These are phyloP conservation scores for Thunnus thynnus DNA, from an alignment of 2,113 vertebrate genomes.

Conservation along the genomic window DNA sequence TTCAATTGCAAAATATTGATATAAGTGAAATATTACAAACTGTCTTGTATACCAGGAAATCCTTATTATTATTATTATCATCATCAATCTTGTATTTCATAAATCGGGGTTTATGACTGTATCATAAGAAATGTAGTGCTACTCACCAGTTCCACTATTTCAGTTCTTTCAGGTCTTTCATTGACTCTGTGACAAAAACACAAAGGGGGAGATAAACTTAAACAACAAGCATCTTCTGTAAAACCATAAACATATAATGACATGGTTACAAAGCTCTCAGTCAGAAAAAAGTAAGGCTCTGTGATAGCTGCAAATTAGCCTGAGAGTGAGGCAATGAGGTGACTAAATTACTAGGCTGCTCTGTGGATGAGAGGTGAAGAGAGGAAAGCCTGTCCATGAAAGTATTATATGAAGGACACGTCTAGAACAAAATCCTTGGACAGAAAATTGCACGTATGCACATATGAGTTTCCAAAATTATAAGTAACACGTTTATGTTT, in stretches of 20 bases:
- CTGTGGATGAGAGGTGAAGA: no score
- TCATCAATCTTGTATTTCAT: not conserved
- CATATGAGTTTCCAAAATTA: no score
- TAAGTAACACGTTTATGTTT: no score
- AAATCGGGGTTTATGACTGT: not conserved
- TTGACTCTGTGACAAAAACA: constrained; percentile 84
- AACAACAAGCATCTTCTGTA: not conserved
- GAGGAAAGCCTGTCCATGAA: no score
- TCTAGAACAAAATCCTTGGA: no score
- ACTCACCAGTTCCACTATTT: constrained; percentile 91
- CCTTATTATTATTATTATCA: not conserved
- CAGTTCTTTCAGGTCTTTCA: constrained; percentile 84
- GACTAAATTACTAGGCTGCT: not conserved
- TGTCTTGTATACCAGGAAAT: no score
- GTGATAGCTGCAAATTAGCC: not conserved
- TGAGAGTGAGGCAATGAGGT: no score
- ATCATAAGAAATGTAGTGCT: no score
- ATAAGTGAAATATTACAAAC: not conserved
- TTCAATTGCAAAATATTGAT: constrained; percentile 59
- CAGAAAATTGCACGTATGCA: no score
- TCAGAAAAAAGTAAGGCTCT: not conserved
- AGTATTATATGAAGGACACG: no score
- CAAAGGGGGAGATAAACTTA: constrained; percentile 2
- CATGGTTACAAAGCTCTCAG: not conserved
- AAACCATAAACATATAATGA: not conserved